A percentile compares a stretch with the other conserved stretches of the same genome.
Evolutionary conservation across 2,113 vertebrate genomes (phyloP).

Genomic region (Rissa tridactyla): DNA sequence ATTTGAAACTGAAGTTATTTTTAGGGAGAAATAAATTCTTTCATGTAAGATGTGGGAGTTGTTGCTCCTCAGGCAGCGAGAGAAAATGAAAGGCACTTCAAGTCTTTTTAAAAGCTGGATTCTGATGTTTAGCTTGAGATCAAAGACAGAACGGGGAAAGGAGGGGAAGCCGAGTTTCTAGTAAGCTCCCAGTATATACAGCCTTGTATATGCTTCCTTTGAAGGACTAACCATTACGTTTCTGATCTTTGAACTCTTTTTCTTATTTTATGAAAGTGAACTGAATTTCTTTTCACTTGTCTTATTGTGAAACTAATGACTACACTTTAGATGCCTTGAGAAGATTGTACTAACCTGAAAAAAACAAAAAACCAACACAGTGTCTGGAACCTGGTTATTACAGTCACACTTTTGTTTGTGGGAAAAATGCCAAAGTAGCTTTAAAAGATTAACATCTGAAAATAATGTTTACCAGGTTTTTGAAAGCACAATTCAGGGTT

Average conservation of each 20-base stretch:
- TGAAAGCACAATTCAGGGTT: neutral
- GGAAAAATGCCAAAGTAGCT: neutral
- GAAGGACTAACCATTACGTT: conserved; percentile 57
- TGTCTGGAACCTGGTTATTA: neutral
- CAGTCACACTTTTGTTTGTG: neutral
- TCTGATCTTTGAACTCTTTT: conserved; percentile 72
- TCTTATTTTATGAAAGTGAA: conserved; percentile 48
- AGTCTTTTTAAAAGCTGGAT: conserved; percentile 74
- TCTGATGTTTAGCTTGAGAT: conserved; percentile 78
- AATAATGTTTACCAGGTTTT: neutral
- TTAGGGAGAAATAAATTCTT: conserved; percentile 73
- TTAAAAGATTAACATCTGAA: conserved; percentile 31
- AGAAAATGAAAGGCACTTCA: conserved; percentile 75
- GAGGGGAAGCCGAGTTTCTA: conserved; percentile 43
- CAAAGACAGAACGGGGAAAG: conserved; percentile 63
- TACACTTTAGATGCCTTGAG: neutral
- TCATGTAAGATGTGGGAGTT: conserved; percentile 65
- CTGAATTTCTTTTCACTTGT: conserved; percentile 23
- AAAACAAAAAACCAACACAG: neutral
- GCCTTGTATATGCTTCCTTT: conserved; percentile 44
- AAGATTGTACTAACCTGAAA: neutral
- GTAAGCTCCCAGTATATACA: conserved; percentile 13
- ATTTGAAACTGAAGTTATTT: conserved; percentile 76
- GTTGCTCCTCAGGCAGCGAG: conserved; percentile 71
- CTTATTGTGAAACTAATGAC: conserved; percentile 56